phyloP scores from a whole-genome alignment of 2,888 invertebrate genomes.

The Leptinotarsa peninsularis region DNA sequence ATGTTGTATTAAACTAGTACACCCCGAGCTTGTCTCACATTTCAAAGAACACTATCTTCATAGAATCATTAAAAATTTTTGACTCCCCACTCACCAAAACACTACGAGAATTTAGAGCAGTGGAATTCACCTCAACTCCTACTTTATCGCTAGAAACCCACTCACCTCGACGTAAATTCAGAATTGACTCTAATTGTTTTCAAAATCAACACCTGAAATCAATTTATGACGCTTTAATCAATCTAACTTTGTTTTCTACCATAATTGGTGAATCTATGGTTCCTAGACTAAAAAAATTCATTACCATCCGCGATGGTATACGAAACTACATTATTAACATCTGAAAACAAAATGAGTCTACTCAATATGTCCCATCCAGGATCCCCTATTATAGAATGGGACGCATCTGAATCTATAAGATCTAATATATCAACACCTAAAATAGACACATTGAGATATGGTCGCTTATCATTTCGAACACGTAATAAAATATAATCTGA shows the following conservation, averaged over 20 bases:
- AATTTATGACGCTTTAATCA: conserved; percentile 28
- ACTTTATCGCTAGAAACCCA: not conserved
- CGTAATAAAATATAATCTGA: not conserved
- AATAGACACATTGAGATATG: not conserved
- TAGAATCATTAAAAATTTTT: not conserved
- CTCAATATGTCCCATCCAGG: too few species aligned
- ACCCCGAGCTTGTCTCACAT: conserved; percentile 24
- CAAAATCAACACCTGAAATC: conserved; percentile 38
- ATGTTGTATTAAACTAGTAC: conserved; percentile 37
- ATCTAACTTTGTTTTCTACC: conserved; percentile 14
- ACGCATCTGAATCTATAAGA: not conserved
- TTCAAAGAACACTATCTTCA: conserved; percentile 30
- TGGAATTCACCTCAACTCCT: conserved; percentile 6
- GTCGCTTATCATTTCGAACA: not conserved
- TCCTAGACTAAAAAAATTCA: conserved; percentile 23
- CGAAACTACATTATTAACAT: not conserved
- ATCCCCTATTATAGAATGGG: too few species aligned
- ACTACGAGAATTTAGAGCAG: not conserved
- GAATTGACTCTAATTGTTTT: conserved; percentile 31
- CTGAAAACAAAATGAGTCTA: not conserved
- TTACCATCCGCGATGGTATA: conserved; percentile 10
- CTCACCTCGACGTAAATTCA: conserved; percentile 21
- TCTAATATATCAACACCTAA: conserved; percentile 2
- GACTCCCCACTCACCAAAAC: not conserved
- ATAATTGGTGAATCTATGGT: conserved; percentile 22